Evolutionary conservation across 2,797 vertebrate species (phyloP).

Genomic region (Nannoperca obscura): DNA sequence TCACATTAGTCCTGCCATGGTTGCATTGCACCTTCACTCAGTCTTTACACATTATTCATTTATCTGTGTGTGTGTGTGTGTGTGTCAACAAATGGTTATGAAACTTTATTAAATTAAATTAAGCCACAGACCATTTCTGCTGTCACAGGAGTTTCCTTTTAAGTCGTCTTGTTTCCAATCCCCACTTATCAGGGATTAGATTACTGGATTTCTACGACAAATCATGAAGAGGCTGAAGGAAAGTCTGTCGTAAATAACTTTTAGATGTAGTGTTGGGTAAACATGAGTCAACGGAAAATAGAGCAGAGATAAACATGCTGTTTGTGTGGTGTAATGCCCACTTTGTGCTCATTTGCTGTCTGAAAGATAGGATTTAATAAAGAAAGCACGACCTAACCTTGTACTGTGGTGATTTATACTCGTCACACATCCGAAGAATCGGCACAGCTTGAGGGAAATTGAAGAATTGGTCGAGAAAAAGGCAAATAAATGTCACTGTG

Average conservation of each 20-base stretch:
- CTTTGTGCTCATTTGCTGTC: too few relatives aligned
- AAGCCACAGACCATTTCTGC: constrained; percentile 26
- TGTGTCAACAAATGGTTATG: not conserved
- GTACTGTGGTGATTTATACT: not conserved
- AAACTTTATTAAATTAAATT: constrained; percentile 11
- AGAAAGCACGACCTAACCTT: too few relatives aligned
- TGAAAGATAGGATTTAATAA: too few relatives aligned
- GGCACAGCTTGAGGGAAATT: too few relatives aligned
- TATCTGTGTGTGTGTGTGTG: too few relatives aligned
- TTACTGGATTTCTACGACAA: constrained; percentile 35
- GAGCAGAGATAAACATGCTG: not conserved
- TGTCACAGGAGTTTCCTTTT: constrained; percentile 29
- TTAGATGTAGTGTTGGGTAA: not conserved
- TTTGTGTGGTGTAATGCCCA: not conserved
- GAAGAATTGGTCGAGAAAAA: not conserved
- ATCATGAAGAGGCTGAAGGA: not conserved
- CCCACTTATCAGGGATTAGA: constrained; percentile 57
- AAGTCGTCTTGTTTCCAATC: constrained; percentile 26
- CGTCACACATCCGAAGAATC: not conserved
- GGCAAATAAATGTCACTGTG: not conserved
- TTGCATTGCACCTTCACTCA: not conserved
- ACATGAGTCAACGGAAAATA: not conserved
- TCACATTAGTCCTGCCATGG: not conserved
- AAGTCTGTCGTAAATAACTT: constrained; percentile 15
- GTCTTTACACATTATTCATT: not conserved